These are phyloP conservation scores for Drosophila basisetae DNA, from an alignment of 2,888 invertebrate genomes.

Conservation along the genomic window DNA sequence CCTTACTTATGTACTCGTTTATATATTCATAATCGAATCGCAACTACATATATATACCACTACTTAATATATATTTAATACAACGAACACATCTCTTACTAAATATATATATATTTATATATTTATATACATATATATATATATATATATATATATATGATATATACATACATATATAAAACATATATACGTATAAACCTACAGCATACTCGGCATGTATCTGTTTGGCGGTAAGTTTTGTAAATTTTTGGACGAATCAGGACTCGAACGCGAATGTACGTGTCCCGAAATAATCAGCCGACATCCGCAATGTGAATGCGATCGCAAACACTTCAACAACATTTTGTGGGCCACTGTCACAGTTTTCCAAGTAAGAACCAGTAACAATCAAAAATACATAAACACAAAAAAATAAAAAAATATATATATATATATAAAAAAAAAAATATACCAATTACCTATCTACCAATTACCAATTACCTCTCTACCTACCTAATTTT, in stretches of 20 bases:
- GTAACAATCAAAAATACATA: conserved; percentile 44
- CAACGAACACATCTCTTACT: conserved; percentile 20
- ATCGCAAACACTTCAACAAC: conserved; percentile 99
- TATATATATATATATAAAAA: conserved; percentile 13
- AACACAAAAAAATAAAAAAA: conserved; percentile 14
- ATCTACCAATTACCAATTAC: conserved; percentile 15
- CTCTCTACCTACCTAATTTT: conserved; percentile 12
- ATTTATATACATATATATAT: conserved; percentile 17
- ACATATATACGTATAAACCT: conserved; percentile 77
- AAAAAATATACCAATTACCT: conserved; percentile 16
- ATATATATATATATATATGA: conserved; percentile 47
- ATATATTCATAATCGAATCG: conserved; percentile 30
- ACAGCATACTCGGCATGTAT: conserved; percentile 99
- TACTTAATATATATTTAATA: conserved; percentile 26
- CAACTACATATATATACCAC: conserved; percentile 25
- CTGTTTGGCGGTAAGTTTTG: conserved; percentile 99
- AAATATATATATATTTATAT: conserved; percentile 19
- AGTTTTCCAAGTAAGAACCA: conserved; percentile 95
- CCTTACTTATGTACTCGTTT: conserved; percentile 18
- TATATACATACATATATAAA: conserved; percentile 56
- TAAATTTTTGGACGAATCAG: conserved; percentile 95
- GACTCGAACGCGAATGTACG: conserved; percentile 94
- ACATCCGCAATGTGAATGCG: conserved; percentile 96
- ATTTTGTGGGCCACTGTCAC: conserved; percentile 99
- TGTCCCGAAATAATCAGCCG: conserved; percentile 96